phyloP scores from a whole-genome alignment of 2,888 invertebrate genomes.

The Doris montereyensis region DNA sequence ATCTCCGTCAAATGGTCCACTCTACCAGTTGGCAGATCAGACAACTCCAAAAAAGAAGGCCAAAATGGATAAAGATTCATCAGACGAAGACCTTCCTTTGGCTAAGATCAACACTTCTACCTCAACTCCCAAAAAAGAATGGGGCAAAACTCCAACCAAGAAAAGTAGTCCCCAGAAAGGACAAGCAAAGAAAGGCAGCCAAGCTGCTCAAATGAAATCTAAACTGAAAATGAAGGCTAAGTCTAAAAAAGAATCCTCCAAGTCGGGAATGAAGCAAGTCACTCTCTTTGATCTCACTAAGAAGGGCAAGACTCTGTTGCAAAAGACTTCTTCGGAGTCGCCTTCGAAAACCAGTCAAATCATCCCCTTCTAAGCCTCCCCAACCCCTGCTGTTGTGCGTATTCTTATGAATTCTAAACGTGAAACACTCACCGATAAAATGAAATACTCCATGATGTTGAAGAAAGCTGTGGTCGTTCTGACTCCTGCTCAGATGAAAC shows the following conservation, averaged over 20 bases:
- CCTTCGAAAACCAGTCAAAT: conserved; percentile 35
- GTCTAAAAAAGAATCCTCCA: conserved; percentile 41
- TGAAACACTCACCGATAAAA: conserved; percentile 43
- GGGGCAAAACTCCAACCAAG: conserved; percentile 24
- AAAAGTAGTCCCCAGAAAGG: conserved; percentile 7
- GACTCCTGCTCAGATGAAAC: conserved; percentile 58
- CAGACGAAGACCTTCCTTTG: conserved; percentile 43
- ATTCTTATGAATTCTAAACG: conserved; percentile 25
- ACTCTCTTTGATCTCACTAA: conserved; percentile 36
- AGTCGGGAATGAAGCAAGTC: conserved; percentile 48
- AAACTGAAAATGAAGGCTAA: conserved; percentile 48
- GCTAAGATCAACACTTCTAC: conserved; percentile 35
- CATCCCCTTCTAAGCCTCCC: conserved; percentile 53
- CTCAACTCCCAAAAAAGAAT: conserved; percentile 36
- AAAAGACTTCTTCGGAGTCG: conserved; percentile 11
- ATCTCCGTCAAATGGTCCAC: conserved; percentile 56
- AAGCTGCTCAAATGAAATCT: conserved; percentile 45
- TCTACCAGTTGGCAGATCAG: conserved; percentile 52
- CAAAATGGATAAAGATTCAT: neutral
- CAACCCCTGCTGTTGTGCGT: conserved; percentile 57
- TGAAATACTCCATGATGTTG: conserved; percentile 50
- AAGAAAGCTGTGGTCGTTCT: conserved; percentile 61
- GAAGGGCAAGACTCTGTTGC: conserved; percentile 26
- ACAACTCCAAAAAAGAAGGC: conserved; percentile 50
- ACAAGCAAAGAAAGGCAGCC: conserved; percentile 40